Evolutionary conservation across 2,797 vertebrate species (phyloP).

Genomic region (Choloepus didactylus): DNA sequence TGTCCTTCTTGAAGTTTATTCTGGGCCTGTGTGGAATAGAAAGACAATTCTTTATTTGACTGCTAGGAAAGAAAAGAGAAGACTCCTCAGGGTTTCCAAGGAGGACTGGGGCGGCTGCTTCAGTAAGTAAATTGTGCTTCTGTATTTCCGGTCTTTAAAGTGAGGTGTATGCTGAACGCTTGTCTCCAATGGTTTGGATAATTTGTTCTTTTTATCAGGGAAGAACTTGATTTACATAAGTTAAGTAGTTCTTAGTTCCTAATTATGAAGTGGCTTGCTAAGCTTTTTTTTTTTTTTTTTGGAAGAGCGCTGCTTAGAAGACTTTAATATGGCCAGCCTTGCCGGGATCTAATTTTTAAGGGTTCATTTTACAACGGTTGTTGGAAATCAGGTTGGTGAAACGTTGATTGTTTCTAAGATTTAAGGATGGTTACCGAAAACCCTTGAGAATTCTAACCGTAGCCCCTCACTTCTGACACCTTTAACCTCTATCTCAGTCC

Average conservation of each 20-base stretch:
- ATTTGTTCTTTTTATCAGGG: neutral
- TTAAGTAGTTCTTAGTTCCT: constrained; percentile 64
- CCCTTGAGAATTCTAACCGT: too few relatives aligned
- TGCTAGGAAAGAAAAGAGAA: constrained; percentile 91
- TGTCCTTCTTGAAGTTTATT: constrained; percentile 91
- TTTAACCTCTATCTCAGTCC: neutral
- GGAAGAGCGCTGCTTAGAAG: too few relatives aligned
- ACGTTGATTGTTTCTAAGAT: too few relatives aligned
- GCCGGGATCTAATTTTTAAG: too few relatives aligned
- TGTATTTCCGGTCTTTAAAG: constrained; percentile 37
- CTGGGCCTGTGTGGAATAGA: constrained; percentile 95
- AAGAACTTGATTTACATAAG: constrained; percentile 82
- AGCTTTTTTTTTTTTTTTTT: too few relatives aligned
- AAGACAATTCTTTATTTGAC: constrained; percentile 91
- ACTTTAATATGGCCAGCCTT: too few relatives aligned
- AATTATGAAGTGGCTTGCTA: constrained; percentile 38
- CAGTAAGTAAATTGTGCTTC: constrained; percentile 79
- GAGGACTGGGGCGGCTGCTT: constrained; percentile 55
- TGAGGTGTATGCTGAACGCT: neutral
- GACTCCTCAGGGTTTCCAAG: constrained; percentile 88
- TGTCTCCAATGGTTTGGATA: neutral
- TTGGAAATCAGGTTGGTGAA: too few relatives aligned
- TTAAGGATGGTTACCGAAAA: too few relatives aligned
- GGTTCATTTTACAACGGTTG: too few relatives aligned
- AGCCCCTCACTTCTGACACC: too few relatives aligned